Conservation (phyloP, 1,140 invertebrate genomes). For the Euwallacea fornicatus region DNA sequence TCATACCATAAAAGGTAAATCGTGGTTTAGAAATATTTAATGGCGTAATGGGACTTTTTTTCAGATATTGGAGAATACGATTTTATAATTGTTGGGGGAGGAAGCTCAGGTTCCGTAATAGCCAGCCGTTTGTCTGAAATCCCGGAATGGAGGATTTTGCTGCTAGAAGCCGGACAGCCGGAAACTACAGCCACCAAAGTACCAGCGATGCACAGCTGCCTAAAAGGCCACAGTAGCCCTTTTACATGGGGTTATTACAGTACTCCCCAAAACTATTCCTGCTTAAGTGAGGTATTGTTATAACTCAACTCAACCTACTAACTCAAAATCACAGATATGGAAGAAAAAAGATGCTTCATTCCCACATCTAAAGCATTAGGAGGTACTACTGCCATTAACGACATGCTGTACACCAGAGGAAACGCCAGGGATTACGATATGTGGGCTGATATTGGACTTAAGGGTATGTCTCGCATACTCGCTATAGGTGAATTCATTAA, state of each 20-base stretch:
- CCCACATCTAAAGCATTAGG: conserved; percentile 69
- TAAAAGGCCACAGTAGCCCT: conserved; percentile 71
- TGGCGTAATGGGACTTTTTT: background rate
- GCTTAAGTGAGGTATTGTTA: conserved; percentile 55
- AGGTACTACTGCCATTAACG: conserved; percentile 82
- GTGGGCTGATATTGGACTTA: conserved; percentile 60
- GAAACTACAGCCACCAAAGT: conserved; percentile 74
- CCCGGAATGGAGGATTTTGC: conserved; percentile 66
- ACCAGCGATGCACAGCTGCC: conserved; percentile 69
- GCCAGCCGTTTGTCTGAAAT: conserved; percentile 73
- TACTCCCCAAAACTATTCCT: conserved; percentile 66
- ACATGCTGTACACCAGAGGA: conserved; percentile 86
- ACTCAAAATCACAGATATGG: conserved; percentile 14
- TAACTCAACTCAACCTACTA: background rate
- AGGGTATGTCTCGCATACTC: conserved; percentile 62
- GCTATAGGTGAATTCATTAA: background rate
- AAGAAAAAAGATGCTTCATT: conserved; percentile 37
- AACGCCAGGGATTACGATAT: conserved; percentile 64
- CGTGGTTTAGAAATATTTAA: too few species aligned
- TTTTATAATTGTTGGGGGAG: conserved; percentile 51
- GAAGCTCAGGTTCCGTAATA: conserved; percentile 60
- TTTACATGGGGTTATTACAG: conserved; percentile 80
- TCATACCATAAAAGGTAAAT: too few species aligned
- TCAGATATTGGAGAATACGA: conserved; percentile 45
- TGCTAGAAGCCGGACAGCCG: conserved; percentile 70